Base-by-base conservation (phyloP, 2,888 invertebrate species). In the Bugula neritina region DNA sequence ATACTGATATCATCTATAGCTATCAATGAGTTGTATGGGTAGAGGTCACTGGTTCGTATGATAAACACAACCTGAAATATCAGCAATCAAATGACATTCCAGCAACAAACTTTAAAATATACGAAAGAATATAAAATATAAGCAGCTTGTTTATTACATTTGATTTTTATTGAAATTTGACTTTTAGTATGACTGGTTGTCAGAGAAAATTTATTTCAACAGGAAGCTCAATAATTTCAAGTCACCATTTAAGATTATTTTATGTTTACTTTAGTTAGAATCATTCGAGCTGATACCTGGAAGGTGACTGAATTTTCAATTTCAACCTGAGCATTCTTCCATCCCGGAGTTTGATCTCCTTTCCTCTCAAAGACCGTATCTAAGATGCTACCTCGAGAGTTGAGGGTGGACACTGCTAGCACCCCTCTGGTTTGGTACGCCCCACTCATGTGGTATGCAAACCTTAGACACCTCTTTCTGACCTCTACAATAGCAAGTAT, bases 371-470 rank as follows among this genome's bases (percentile, higher is more conserved):
- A 31, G 2, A 63, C 2, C 2, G 27, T 13, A 3, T 25, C 3
- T 13, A 25, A 5, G 10, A 31, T 31, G 27, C 31, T 31, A 17
- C 63, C 63, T 63, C n/a, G 29, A 3, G 27, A 27, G 27, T 31
- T 63, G 10, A 13, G 27, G 31, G 31, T 27, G 3, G 31, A 25
- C 31, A 63, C 63, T 31, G 13, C 27, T 13, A 63, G 31, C 31
- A 31, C 31, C 2, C 63, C 63, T 13, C 27, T 21, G 13, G 63
- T 5, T 27, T 63, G 63, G 34, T 63, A 63, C n/a, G 63, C 27
- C 2, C 63, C 63, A 27, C 34, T 63, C 63, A 63, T 63, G 63
- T 63, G 63, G 63, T 63, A 63, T 25, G 63, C 21, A 34, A 63
- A 63, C 34, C 31, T 27, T 17, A 63, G 31, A 34, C 63, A 63